phyloP scores from a whole-genome alignment of 2,797 vertebrate genomes.

The Semaprochilodus insignis region DNA sequence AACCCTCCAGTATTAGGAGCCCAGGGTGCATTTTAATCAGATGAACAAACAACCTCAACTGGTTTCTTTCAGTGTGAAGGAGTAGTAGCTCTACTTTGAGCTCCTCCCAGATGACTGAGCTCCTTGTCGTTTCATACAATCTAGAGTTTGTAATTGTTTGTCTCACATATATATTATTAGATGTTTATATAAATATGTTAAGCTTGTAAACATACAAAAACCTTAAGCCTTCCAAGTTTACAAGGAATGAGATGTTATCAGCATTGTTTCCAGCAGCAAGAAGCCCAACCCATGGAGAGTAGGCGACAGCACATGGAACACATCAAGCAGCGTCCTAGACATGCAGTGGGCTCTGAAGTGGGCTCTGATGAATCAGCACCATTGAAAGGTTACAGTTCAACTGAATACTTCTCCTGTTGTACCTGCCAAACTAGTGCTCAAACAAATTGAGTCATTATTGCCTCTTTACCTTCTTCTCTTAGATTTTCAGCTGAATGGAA shows the following conservation, averaged over 20 bases:
- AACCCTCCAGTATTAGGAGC: no score
- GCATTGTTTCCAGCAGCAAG: conserved; percentile 75
- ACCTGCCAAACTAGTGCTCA: neutral
- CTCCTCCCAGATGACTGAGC: no score
- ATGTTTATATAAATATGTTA: no score
- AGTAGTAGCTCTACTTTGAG: no score
- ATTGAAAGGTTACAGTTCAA: conserved; percentile 68
- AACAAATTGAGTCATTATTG: neutral
- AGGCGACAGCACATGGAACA: conserved; percentile 68
- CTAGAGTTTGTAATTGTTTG: neutral
- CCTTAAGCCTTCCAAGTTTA: conserved; percentile 77
- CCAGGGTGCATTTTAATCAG: no score
- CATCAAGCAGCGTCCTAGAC: conserved; percentile 62
- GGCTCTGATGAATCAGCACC: conserved; percentile 57
- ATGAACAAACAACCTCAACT: no score
- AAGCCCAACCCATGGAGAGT: conserved; percentile 64
- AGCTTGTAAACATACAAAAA: conserved; percentile 70
- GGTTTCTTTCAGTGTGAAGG: no score
- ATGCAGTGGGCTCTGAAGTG: conserved; percentile 65
- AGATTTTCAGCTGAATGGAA: conserved; percentile 78
- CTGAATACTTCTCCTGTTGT: neutral
- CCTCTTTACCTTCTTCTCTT: conserved; percentile 9
- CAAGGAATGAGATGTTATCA: conserved; percentile 80
- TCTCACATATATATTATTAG: neutral
- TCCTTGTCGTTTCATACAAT: no score